A percentile compares a stretch with the other conserved stretches of the same genome.
Conservation (phyloP, 2,888 invertebrate genomes). For the Standfussiana lucernea region DNA sequence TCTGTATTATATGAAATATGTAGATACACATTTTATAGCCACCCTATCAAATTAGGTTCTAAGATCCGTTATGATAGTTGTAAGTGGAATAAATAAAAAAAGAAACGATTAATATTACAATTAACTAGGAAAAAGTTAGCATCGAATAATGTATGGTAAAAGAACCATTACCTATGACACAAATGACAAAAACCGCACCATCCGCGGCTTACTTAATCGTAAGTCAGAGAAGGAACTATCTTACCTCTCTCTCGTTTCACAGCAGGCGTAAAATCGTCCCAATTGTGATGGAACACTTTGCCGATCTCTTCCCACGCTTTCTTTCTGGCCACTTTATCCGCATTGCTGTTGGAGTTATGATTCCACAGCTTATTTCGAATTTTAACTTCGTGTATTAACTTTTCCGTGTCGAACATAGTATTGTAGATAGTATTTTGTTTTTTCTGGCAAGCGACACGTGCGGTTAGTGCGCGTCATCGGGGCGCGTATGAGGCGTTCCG, state of each 20-base stretch:
- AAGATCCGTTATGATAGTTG: background rate
- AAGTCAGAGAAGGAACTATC: slow-evolving; percentile 22
- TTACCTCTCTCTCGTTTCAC: slow-evolving; percentile 43
- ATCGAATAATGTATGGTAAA: background rate
- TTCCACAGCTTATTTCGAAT: slow-evolving; percentile 49
- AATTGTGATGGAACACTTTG: slow-evolving; percentile 29
- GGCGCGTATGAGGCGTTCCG: slow-evolving; percentile 9
- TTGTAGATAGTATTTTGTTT: slow-evolving; percentile 12
- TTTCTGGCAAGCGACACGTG: background rate
- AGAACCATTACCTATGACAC: background rate
- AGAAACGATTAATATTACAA: too few relatives aligned
- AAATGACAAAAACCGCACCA: slow-evolving; percentile 13
- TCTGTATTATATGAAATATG: too few relatives aligned
- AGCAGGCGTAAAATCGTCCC: background rate
- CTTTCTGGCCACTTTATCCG: slow-evolving; percentile 9
- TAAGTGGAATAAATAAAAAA: background rate
- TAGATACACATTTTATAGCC: too few relatives aligned
- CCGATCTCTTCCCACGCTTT: slow-evolving; percentile 51
- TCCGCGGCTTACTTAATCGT: slow-evolving; percentile 9
- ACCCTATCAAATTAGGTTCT: background rate
- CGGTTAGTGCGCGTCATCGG: slow-evolving; percentile 12
- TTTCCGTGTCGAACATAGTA: slow-evolving; percentile 52
- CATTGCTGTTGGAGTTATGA: slow-evolving; percentile 8
- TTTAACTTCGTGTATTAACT: slow-evolving; percentile 50
- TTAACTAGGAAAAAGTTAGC: background rate